A percentile compares a stretch with the other conserved stretches of the same genome.
Conservation (phyloP, 2,797 vertebrate genomes). For the Chloroceryle inda region DNA sequence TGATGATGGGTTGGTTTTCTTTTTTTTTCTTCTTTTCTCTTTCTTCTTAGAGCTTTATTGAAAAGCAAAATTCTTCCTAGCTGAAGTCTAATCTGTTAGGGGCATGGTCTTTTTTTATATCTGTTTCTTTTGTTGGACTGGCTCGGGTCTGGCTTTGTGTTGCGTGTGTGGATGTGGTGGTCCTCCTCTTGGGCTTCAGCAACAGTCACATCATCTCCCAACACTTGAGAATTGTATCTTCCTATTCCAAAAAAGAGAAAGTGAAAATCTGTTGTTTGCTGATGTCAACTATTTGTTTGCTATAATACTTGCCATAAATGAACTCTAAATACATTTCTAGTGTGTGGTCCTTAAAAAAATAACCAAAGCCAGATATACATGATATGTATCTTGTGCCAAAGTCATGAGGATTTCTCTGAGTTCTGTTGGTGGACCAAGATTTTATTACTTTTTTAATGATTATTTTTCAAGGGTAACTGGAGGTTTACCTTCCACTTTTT, state of each 20-base stretch:
- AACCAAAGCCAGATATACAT: background rate
- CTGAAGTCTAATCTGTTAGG: background rate
- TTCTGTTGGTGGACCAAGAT: background rate
- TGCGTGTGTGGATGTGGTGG: background rate
- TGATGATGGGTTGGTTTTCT: background rate
- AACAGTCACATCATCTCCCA: background rate
- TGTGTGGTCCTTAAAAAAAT: background rate
- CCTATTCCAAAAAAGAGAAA: background rate
- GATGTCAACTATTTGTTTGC: background rate
- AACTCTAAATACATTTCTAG: background rate
- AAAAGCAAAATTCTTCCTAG: background rate
- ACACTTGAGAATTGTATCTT: background rate
- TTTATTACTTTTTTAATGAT: background rate
- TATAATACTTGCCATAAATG: background rate
- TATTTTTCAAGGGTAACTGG: background rate
- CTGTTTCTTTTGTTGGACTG: background rate
- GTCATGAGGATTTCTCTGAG: background rate
- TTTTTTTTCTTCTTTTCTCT: background rate
- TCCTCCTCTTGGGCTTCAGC: background rate
- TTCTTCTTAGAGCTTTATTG: background rate
- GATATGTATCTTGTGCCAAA: accelerated
- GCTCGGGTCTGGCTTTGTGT: background rate
- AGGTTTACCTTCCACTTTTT: background rate
- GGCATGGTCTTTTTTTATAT: background rate
- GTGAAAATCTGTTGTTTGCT: background rate